phyloP scores from a whole-genome alignment of 2,888 invertebrate species.

The Magallana nippona region DNA sequence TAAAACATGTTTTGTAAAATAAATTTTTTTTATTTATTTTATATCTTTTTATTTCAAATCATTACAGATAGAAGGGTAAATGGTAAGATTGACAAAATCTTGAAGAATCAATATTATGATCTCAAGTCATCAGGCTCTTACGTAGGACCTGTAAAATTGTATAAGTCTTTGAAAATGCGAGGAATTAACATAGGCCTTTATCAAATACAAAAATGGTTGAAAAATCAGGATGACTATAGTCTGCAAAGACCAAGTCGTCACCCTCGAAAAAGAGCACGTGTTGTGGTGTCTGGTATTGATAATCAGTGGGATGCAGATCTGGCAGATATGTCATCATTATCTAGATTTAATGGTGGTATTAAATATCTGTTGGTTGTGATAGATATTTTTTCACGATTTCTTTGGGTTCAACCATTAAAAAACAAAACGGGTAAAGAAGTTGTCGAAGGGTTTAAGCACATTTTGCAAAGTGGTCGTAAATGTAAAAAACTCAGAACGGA shows the following conservation, averaged over 20 bases:
- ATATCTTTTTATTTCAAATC: neutral
- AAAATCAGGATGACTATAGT: slow-evolving; percentile 5
- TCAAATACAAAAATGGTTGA: too few relatives aligned
- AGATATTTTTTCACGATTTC: slow-evolving; percentile 36
- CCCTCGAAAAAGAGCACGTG: slow-evolving; percentile 49
- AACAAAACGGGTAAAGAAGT: slow-evolving; percentile 29
- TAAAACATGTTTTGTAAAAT: neutral
- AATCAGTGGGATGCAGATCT: too few relatives aligned
- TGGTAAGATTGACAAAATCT: slow-evolving; percentile 26
- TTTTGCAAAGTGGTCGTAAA: slow-evolving; percentile 43
- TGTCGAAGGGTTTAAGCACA: neutral
- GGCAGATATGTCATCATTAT: slow-evolving; percentile 37
- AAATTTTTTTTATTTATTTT: neutral
- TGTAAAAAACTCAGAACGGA: slow-evolving; percentile 45
- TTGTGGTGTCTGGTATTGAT: slow-evolving; percentile 42
- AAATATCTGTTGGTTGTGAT: slow-evolving; percentile 33
- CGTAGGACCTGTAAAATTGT: slow-evolving; percentile 45
- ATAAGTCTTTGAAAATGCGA: slow-evolving; percentile 41
- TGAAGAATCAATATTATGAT: slow-evolving; percentile 48
- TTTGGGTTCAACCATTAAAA: neutral
- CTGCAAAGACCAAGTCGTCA: slow-evolving; percentile 45
- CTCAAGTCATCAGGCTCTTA: slow-evolving; percentile 41
- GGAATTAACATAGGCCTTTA: slow-evolving; percentile 39
- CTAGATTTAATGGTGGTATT: slow-evolving; percentile 43
- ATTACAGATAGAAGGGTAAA: neutral